Conservation (phyloP, 2,888 invertebrate genomes). For the Nymphalis polychloros region DNA sequence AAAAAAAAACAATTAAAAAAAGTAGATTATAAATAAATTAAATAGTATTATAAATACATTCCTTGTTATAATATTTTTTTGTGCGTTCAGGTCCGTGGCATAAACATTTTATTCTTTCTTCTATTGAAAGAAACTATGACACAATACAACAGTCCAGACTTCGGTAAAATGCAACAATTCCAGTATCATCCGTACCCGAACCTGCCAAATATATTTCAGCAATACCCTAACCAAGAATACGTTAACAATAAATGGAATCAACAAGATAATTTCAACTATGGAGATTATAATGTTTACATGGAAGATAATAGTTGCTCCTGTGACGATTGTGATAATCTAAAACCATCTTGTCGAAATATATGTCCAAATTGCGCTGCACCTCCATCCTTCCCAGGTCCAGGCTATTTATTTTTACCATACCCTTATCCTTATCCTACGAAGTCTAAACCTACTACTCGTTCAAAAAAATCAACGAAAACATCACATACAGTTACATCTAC, state of each 20-base stretch:
- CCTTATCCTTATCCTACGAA: constrained; percentile 36
- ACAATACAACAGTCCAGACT: constrained; percentile 26
- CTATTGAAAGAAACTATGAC: constrained; percentile 21
- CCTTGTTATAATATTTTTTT: not conserved
- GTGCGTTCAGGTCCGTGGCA: constrained; percentile 30
- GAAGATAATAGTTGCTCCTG: constrained; percentile 47
- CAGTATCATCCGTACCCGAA: constrained; percentile 30
- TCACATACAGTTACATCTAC: constrained; percentile 21
- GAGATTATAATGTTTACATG: constrained; percentile 40
- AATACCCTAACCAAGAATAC: constrained; percentile 23
- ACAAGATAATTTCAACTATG: constrained; percentile 23
- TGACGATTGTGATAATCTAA: constrained; percentile 35
- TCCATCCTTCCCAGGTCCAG: constrained; percentile 20
- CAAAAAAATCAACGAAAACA: constrained; percentile 29
- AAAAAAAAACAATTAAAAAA: too few species aligned
- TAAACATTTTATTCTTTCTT: constrained; percentile 21
- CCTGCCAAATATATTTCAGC: constrained; percentile 14
- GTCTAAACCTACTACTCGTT: constrained; percentile 16
- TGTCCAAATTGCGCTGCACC: constrained; percentile 36
- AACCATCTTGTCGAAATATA: constrained; percentile 36
- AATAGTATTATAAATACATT: not conserved
- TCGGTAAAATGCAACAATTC: constrained; percentile 15
- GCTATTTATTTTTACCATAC: constrained; percentile 31
- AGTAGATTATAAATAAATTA: too few species aligned
- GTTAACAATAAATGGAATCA: constrained; percentile 21